Conservation (phyloP, 2,797 vertebrate genomes). For the Sternotherus odoratus region DNA sequence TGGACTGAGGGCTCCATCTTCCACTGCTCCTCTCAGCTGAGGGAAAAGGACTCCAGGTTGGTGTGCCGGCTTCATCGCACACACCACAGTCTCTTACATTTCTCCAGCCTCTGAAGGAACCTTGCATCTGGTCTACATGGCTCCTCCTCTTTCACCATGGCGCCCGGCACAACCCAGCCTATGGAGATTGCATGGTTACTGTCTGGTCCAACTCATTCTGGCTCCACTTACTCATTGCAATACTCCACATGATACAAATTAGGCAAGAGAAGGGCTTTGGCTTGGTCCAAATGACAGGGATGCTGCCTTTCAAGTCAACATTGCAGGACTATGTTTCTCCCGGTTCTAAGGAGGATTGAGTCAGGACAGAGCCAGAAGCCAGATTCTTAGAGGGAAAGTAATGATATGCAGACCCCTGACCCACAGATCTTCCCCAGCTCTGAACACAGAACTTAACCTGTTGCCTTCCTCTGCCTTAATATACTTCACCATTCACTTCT, state of each 20-base stretch:
- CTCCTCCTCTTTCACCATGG: background rate
- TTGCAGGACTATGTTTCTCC: background rate
- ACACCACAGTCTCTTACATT: background rate
- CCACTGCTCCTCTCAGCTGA: background rate
- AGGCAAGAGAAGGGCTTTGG: background rate
- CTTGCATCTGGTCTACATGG: background rate
- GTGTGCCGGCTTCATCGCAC: background rate
- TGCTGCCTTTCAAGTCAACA: background rate
- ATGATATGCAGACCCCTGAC: accelerated
- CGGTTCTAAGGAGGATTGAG: background rate
- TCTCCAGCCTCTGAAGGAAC: background rate
- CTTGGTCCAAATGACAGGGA: background rate
- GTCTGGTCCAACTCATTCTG: background rate
- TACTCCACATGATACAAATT: background rate
- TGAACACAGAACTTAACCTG: background rate
- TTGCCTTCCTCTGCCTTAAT: accelerated
- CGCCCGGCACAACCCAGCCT: background rate
- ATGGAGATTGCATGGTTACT: background rate
- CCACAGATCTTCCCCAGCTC: background rate
- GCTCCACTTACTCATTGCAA: background rate
- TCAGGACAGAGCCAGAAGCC: background rate
- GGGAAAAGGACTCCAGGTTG: background rate
- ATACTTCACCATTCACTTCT: background rate
- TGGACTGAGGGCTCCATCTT: background rate
- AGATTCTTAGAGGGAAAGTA: background rate